Evolutionary conservation across 2,113 vertebrate genomes (phyloP).

Genomic region (Delphinus delphis): DNA sequence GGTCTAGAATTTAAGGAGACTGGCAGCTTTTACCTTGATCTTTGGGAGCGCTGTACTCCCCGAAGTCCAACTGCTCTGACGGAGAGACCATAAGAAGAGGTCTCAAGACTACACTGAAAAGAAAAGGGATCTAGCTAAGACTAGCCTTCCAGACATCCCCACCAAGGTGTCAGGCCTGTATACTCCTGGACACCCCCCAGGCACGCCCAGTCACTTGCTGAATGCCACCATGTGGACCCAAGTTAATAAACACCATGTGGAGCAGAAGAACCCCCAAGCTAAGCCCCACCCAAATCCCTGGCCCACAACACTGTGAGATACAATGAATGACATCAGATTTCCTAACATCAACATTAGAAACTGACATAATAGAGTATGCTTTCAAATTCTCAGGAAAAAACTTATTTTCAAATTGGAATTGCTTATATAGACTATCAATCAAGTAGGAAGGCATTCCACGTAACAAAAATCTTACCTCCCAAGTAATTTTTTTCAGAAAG

Average conservation of each 20-base stretch:
- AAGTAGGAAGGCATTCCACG: neutral
- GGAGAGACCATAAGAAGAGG: neutral
- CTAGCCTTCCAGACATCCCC: neutral
- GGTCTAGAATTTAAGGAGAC: neutral
- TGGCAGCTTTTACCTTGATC: neutral
- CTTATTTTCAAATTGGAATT: neutral
- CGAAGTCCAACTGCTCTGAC: neutral
- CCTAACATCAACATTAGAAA: neutral
- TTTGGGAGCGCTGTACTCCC: neutral
- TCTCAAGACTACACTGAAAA: neutral
- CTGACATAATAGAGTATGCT: neutral
- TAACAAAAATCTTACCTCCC: neutral
- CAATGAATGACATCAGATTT: neutral
- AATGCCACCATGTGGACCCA: neutral
- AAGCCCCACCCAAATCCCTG: neutral
- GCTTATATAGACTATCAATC: neutral
- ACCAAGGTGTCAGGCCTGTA: neutral
- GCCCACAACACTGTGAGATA: neutral
- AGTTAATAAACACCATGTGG: neutral
- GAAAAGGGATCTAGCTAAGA: neutral
- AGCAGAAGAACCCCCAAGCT: neutral
- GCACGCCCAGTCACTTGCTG: neutral
- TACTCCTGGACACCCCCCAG: neutral
- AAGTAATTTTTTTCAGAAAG: neutral
- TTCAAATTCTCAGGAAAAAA: neutral